Base-by-base conservation (phyloP, 1,140 invertebrate genomes). In the Telenomus remus region DNA sequence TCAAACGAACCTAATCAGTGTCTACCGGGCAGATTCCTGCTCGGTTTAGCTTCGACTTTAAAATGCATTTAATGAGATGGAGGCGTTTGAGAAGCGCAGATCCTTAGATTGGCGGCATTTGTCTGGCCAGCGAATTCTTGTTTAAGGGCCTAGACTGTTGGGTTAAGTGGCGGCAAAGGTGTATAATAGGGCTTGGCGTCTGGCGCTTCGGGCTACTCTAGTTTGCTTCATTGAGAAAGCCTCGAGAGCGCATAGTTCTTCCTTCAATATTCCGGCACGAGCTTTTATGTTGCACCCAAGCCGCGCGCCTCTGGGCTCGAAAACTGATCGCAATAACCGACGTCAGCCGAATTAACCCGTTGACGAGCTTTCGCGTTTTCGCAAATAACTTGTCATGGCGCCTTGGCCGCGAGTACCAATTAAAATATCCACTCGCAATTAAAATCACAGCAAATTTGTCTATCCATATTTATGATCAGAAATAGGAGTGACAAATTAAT, bases 81-180 rank as follows among this genome's bases (percentile, higher is more conserved):
- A 81, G 76, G 76, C 72, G 51, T 49, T 77, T 74, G 77, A 79
- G 61, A 79, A 79, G 56, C 63, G 51, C 63, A 72, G 73, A 47
- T 44, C 42, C 34, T 50, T 63, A 68, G 56, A 68, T 63, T 73
- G 64, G 57, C 63, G 64, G 63, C 60, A 65, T 63, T 57, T 57
- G 71, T 69, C 66, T 71, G 48, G 60, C 12, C 44, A 44, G 51
- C 39, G 59, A 71, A 80, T 78, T 82, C 74, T 50, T 76, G 60
- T 80, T 74, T 76, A 78, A 76, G 76, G 68, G 35, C 71, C 65
- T 42, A 73, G 47, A 50, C 71, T 47, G 61, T 44, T 19, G 57
- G 77, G 72, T 80, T 84, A 83, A 84, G 78, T 84, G 81, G 82
- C 83, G 81, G 82, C 79, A 81, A 73, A 82, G 80, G 78, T 79